These are phyloP conservation scores for Pitta sordida DNA, from an alignment of 2,113 vertebrate species.

Conservation along the genomic window DNA sequence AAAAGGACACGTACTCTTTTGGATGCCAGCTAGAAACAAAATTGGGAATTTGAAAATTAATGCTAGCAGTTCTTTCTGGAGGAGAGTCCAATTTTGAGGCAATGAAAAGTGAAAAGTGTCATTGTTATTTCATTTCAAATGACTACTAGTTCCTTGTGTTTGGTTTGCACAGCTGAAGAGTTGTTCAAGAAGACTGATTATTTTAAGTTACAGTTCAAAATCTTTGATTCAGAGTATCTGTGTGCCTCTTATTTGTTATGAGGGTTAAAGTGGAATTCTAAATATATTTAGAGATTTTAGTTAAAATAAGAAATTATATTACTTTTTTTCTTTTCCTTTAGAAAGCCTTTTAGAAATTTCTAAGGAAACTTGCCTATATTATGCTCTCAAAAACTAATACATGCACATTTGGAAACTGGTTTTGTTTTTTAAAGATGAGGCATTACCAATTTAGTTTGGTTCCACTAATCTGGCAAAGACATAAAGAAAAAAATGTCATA, in stretches of 20 bases:
- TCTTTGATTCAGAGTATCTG: not conserved
- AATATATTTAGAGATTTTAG: not conserved
- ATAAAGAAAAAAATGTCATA: slow-evolving; percentile 3
- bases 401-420: not conserved
- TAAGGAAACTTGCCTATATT: not conserved
- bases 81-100: not conserved
- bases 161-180: not conserved
- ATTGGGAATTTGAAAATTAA: not conserved
- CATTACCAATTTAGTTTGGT: slow-evolving; percentile 20
- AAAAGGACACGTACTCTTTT: not conserved
- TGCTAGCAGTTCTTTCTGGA: not conserved
- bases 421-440: not conserved
- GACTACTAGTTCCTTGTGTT: not conserved
- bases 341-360: not conserved
- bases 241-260: not conserved
- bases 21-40: not conserved
- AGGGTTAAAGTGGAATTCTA: not conserved
- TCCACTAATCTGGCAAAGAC: slow-evolving; percentile 16
- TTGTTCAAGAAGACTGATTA: not conserved
- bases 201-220: not conserved
- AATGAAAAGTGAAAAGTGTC: not conserved
- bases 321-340: not conserved
- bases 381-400: not conserved
- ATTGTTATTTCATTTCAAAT: not conserved
- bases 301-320: not conserved